A percentile compares a stretch with the other conserved stretches of the same genome.
phyloP scores from a whole-genome alignment of 2,113 vertebrate genomes.

The human (Homo sapiens) region DNA sequence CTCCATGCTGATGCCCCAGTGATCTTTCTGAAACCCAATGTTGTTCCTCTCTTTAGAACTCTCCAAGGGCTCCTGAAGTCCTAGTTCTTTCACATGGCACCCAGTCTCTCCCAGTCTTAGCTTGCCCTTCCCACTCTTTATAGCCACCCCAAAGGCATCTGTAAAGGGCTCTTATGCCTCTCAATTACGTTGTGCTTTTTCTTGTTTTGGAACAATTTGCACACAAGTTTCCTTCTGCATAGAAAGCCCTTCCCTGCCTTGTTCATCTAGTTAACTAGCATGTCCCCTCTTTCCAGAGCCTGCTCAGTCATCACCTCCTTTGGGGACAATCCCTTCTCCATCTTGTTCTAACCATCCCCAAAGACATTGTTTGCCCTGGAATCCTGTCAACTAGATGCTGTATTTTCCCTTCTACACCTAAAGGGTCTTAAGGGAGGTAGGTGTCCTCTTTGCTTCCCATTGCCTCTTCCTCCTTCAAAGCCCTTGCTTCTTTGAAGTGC shows the following conservation, averaged over 20 bases:
- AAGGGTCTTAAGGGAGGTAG: neutral
- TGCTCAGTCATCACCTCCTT: neutral
- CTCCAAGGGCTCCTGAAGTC: neutral
- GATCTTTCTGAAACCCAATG: neutral
- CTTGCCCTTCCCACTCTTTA: neutral
- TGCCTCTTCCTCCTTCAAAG: slow-evolving; percentile 7
- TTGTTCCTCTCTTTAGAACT: neutral
- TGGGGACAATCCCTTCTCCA: neutral
- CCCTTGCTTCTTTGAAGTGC: neutral
- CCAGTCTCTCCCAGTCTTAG: neutral
- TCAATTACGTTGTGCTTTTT: neutral
- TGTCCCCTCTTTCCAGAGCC: neutral
- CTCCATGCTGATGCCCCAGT: neutral
- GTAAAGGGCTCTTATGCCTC: neutral
- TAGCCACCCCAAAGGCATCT: neutral
- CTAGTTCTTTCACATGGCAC: neutral
- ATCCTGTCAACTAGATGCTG: neutral
- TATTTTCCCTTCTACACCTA: neutral
- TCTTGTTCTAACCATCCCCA: neutral
- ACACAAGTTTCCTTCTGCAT: neutral
- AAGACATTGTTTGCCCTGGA: neutral
- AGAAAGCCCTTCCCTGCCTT: neutral
- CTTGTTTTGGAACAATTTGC: neutral
- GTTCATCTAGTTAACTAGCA: neutral
- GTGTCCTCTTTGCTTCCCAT: neutral